Conservation (phyloP, 2,888 invertebrate genomes). For the Lochmaea crataegi region DNA sequence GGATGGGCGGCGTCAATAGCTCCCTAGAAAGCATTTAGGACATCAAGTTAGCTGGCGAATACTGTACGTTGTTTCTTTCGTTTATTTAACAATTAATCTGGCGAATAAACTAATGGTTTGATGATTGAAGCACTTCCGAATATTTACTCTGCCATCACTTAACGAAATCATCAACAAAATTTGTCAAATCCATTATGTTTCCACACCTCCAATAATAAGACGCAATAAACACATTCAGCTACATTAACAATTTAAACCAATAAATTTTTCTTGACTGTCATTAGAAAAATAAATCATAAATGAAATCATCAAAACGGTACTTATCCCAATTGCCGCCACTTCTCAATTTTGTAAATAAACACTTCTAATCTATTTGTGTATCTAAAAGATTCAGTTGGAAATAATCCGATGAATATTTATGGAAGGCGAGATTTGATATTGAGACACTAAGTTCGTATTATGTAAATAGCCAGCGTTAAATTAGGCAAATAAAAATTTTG, state of each 20-base stretch:
- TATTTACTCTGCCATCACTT: not conserved
- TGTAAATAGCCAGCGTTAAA: constrained; percentile 37
- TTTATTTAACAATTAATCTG: no score
- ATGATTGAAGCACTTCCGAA: not conserved
- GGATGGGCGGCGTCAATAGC: no score
- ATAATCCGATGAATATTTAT: constrained; percentile 38
- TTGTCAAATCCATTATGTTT: constrained; percentile 5
- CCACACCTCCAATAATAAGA: constrained; percentile 7
- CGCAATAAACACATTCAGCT: constrained; percentile 9
- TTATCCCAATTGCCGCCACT: constrained; percentile 25
- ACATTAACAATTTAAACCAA: constrained; percentile 18
- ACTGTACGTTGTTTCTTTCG: no score
- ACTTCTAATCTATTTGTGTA: constrained; percentile 33
- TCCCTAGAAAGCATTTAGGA: no score
- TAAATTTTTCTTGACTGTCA: constrained; percentile 30
- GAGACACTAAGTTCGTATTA: constrained; percentile 35
- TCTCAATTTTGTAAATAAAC: constrained; percentile 29
- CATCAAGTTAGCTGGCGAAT: no score
- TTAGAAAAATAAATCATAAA: constrained; percentile 36
- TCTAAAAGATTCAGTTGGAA: constrained; percentile 26
- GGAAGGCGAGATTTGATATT: constrained; percentile 33
- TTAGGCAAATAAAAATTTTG: constrained; percentile 34
- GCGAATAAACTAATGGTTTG: no score
- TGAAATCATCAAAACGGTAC: constrained; percentile 33
- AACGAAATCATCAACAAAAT: not conserved